Evolutionary conservation across 1,140 invertebrate genomes (phyloP).

Genomic region (Camponotus pennsylvanicus): DNA sequence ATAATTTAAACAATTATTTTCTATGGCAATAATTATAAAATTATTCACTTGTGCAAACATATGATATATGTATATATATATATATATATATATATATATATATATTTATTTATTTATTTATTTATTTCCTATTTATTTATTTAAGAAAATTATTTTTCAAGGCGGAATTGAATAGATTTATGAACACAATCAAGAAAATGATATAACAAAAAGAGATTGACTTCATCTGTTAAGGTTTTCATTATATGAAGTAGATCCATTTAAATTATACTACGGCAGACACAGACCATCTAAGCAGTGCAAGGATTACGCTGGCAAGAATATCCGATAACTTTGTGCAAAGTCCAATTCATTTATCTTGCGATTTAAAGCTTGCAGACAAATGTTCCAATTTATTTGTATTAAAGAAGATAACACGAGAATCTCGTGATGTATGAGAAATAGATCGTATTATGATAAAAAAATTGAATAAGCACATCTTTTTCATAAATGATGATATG

Average conservation of each 20-base stretch:
- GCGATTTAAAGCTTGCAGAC: slow-evolving; percentile 14
- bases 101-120: background rate
- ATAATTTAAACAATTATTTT: background rate
- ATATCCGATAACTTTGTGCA: slow-evolving; percentile 46
- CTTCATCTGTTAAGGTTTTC: slow-evolving; percentile 30
- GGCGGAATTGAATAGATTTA: background rate
- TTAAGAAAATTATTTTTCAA: slow-evolving; percentile 16
- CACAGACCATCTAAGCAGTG: background rate
- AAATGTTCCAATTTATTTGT: slow-evolving; percentile 38
- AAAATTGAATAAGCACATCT: background rate
- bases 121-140: background rate
- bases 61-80: background rate
- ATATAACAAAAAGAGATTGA: background rate
- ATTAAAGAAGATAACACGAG: slow-evolving; percentile 42
- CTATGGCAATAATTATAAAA: background rate
- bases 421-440: background rate
- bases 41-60: background rate
- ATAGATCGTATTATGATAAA: slow-evolving; percentile 10
- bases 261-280: slow-evolving; percentile 30
- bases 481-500: background rate
- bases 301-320: slow-evolving; percentile 28
- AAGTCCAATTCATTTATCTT: slow-evolving; percentile 35
- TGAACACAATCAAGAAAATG: background rate
- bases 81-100: background rate
- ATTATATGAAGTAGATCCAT: slow-evolving; percentile 33